A percentile compares a stretch with the other conserved stretches of the same genome.
These are phyloP conservation scores for Cephus cinctus DNA, from an alignment of 1,140 invertebrate species.

Conservation along the genomic window DNA sequence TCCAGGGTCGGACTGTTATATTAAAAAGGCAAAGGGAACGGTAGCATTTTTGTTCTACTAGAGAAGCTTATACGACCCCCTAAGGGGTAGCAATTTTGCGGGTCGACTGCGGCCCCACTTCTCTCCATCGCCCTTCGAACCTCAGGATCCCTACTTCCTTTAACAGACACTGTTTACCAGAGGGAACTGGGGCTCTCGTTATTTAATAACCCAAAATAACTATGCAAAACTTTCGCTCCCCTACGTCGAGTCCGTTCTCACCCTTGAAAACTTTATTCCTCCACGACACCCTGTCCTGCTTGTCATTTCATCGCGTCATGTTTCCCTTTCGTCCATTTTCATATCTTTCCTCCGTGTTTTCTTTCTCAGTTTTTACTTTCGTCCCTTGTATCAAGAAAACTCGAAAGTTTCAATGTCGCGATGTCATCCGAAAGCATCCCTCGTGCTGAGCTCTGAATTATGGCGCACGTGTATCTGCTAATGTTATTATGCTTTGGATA, in stretches of 20 bases:
- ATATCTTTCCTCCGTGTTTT: background rate
- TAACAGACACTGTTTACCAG: constrained; percentile 8
- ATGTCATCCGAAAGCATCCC: too few relatives aligned
- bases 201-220: constrained; percentile 41
- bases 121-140: background rate
- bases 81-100: constrained; percentile 16
- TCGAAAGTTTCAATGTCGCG: background rate
- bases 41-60: constrained; percentile 10
- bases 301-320: background rate
- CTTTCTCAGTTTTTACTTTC: background rate
- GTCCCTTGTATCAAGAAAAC: background rate
- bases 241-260: background rate
- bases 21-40: background rate
- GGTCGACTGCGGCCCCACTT: constrained; percentile 11
- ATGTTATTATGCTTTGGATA: too few relatives aligned
- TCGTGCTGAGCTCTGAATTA: too few relatives aligned
- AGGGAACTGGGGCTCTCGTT: constrained; percentile 19
- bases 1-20: too few relatives aligned
- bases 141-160: constrained; percentile 10
- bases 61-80: constrained; percentile 6
- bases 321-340: background rate
- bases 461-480: too few relatives aligned
- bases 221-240: constrained; percentile 30
- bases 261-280: constrained; percentile 2
- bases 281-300: background rate